Conservation (phyloP, 2,113 vertebrate genomes). For the Paratilapia polleni region DNA sequence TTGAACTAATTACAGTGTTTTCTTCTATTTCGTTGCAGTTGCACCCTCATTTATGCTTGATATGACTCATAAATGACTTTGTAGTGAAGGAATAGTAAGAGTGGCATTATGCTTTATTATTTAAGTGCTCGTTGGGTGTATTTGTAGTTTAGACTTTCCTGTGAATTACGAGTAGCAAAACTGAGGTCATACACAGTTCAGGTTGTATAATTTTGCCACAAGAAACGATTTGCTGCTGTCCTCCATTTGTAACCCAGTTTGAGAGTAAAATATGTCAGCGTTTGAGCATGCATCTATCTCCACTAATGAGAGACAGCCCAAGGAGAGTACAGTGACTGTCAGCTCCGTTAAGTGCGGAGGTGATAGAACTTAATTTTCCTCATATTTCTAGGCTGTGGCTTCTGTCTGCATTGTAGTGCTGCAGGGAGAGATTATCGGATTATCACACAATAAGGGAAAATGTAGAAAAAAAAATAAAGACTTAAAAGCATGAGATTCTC, state of each 20-base stretch:
- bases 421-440: conserved; percentile 69
- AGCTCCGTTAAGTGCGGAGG: conserved; percentile 20
- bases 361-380: conserved; percentile 59
- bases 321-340: conserved; percentile 41
- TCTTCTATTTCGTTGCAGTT: conserved; percentile 27
- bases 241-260: conserved; percentile 51
- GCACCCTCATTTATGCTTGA: conserved; percentile 33
- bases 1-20: conserved; percentile 29
- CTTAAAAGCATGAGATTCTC: conserved; percentile 26
- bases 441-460: conserved; percentile 52
- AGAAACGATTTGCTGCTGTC: conserved; percentile 30
- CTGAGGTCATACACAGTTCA: conserved; percentile 63
- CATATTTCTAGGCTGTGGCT: conserved; percentile 38
- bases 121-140: conserved; percentile 5
- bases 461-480: not conserved
- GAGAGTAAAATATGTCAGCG: conserved; percentile 50
- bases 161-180: not conserved
- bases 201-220: conserved; percentile 22
- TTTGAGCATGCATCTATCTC: conserved; percentile 54
- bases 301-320: conserved; percentile 64
- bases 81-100: conserved; percentile 37
- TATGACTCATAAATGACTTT: conserved; percentile 53
- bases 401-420: conserved; percentile 54
- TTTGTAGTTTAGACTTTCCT: conserved; percentile 21
- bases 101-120: conserved; percentile 19